Evolutionary conservation across 2,888 invertebrate genomes (phyloP), one percentile per base, ranked within the genome.

Genomic region (Trichogramma evanescens): DNA sequence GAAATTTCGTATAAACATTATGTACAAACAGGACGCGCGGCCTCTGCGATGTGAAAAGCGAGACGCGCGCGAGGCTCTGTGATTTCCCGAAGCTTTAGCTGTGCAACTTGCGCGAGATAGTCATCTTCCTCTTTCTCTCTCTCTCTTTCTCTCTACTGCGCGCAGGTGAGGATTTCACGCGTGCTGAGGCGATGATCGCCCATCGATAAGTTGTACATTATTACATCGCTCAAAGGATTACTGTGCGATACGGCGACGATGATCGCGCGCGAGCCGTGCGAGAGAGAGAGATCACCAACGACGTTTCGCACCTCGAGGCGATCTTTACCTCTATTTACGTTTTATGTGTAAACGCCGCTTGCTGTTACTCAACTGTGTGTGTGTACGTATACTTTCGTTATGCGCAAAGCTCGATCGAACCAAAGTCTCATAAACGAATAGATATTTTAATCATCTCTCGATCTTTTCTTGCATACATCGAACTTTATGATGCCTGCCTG

Each of bases 371-470:
- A 7, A 9, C 5, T 10, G 5, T 48, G 48, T 13, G 5, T 1
- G 10, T 48, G 5, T 48, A 13, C 10, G 48, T 13, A 13, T 48
- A 48, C 48, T 13, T 10, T 50, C 49, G 13, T 26, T 26, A 74
- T 71, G 68, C 67, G 66, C 71, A 66, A 61, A 63, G 66, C 54
- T 63, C 65, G 70, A 69, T 66, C 69, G 69, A 69, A 69, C 67
- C 71, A 65, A 69, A 70, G 67, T 67, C 73, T 70, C 67, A 65
- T 61, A 68, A 70, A 70, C 63, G 66, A 58, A 63, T 66, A 70
- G 70, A 72, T 71, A 71, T 71, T 74, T 74, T 72, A 74, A 75
- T 75, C 74, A 73, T 72, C 71, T 66, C 67, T 63, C 69, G 69
- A 72, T 73, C 70, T 71, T 65, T 55, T 41, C 56, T 8, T 9